A percentile compares a stretch with the other conserved stretches of the same genome.
These are phyloP conservation scores for Pantherophis guttatus DNA, from an alignment of 2,113 vertebrate species.

Conservation along the genomic window DNA sequence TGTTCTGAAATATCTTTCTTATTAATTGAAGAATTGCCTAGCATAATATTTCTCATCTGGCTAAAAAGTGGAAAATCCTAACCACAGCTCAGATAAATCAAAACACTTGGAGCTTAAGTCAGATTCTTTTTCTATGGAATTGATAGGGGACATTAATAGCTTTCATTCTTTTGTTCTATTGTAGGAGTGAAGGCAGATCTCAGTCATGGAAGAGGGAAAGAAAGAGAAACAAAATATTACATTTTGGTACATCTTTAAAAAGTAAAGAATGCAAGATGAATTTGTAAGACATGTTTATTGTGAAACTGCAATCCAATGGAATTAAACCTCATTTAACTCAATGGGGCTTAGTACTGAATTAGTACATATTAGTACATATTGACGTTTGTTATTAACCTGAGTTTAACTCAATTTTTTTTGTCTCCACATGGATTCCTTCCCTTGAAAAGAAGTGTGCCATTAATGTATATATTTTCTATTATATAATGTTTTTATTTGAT, in stretches of 20 bases:
- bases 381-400: neutral
- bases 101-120: neutral
- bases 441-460: neutral
- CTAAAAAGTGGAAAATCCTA: neutral
- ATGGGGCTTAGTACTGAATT: neutral
- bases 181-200: neutral
- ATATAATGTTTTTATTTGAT: neutral
- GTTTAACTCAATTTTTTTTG: neutral
- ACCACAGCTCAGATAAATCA: neutral
- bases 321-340: neutral
- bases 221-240: neutral
- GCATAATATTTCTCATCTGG: conserved; percentile 21
- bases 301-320: neutral
- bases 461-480: neutral
- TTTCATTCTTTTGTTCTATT: neutral
- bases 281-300: neutral
- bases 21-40: conserved; percentile 52
- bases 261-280: neutral
- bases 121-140: neutral
- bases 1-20: conserved; percentile 52
- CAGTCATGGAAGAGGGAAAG: neutral
- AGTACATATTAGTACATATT: neutral
- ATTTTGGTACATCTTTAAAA: neutral
- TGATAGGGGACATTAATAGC: neutral
- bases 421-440: neutral